These are phyloP conservation scores for Prosopocoilus inquinatus DNA, from an alignment of 2,888 invertebrate species.

Conservation along the genomic window DNA sequence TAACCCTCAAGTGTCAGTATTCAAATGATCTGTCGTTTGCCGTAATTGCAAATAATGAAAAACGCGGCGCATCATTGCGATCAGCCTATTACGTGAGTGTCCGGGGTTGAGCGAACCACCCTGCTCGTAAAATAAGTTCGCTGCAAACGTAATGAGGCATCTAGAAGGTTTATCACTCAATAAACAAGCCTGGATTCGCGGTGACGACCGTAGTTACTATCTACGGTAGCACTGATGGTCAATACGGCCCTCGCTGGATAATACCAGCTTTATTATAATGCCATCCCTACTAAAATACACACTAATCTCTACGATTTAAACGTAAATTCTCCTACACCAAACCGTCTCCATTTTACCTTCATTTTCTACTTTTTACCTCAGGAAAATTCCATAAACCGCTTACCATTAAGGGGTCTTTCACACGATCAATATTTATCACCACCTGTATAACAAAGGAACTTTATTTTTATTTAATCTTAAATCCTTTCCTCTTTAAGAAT, in stretches of 20 bases:
- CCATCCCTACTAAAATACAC: conserved; percentile 11
- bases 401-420: no score
- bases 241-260: conserved; percentile 12
- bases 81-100: conserved; percentile 32
- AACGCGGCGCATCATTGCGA: conserved; percentile 34
- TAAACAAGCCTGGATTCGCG: conserved; percentile 40
- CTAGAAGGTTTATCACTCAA: conserved; percentile 49
- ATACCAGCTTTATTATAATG: conserved; percentile 11
- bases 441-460: no score
- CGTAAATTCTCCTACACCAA: conserved; percentile 13
- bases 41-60: conserved; percentile 44
- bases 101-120: conserved; percentile 22
- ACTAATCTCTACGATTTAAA: conserved; percentile 18
- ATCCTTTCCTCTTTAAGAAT: no score
- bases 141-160: conserved; percentile 47
- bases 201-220: conserved; percentile 22
- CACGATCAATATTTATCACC: no score
- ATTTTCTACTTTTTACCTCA: no score
- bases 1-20: conserved; percentile 36
- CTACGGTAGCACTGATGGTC: conserved; percentile 18
- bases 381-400: no score
- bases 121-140: conserved; percentile 45
- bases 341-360: no score
- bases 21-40: conserved; percentile 39
- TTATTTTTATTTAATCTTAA: no score